Conservation (phyloP, 2,888 invertebrate species). For the Copidosoma aretas region DNA sequence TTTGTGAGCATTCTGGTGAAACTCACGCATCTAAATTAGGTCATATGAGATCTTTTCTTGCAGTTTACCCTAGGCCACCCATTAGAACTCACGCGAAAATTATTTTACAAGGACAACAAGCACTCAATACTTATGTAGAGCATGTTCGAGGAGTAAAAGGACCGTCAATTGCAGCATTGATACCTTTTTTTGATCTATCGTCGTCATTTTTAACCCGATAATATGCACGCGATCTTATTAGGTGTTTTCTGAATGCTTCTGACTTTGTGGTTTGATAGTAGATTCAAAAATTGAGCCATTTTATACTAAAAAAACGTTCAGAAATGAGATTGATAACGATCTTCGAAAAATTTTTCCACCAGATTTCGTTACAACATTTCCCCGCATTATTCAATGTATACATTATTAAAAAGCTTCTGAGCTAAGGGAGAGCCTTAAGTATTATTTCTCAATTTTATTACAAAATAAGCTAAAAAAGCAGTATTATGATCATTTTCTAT, state of each 20-base stretch:
- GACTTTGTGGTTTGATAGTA: constrained; percentile 11
- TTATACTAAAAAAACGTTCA: constrained; percentile 21
- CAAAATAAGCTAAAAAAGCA: constrained; percentile 9
- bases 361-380: constrained; percentile 19
- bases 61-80: background rate
- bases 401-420: constrained; percentile 19
- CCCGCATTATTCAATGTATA: constrained; percentile 2
- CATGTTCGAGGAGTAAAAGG: constrained; percentile 22
- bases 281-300: constrained; percentile 18
- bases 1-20: constrained; percentile 27
- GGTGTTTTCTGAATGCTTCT: constrained; percentile 8
- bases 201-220: constrained; percentile 17
- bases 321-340: constrained; percentile 15
- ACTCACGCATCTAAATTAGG: background rate
- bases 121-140: background rate
- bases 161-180: constrained; percentile 3
- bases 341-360: constrained; percentile 24
- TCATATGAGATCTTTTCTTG: background rate
- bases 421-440: background rate
- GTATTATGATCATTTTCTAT: constrained; percentile 26
- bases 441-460: constrained; percentile 19
- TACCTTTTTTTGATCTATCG: constrained; percentile 14
- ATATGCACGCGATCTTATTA: constrained; percentile 7
- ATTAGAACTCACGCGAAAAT: constrained; percentile 3
- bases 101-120: constrained; percentile 6